Base-by-base conservation (phyloP, 1,140 invertebrate genomes). In the Drosophila bocqueti region DNA sequence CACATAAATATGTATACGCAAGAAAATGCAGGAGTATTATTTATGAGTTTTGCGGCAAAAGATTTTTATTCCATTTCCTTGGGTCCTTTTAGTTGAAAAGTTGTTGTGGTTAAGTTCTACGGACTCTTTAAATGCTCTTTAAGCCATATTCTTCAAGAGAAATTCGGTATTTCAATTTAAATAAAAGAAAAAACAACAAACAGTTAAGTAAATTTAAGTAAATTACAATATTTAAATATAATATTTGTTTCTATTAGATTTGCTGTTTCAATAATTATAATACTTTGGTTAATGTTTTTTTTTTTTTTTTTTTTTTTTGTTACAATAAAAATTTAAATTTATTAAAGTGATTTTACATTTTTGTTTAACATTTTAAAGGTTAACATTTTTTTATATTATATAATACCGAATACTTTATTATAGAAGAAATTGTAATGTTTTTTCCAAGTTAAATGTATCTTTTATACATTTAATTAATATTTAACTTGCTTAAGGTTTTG, bases 21-120 rank as follows among this genome's bases (percentile, higher is more conserved):
- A 61, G 45, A 71, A 79, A 78, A 61, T 67, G 69, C 50, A 59
- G 67, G 59, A 64, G 60, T 71, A 86, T 86, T 83, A 83, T 83
- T 73, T 83, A 76, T 87, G 74, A 76, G 79, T 63, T 82, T 77
- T 78, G 65, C 31, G 69, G 43, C 40, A 42, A 47, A 57, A 45
- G 49, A 77, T 52, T 57, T 64, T 65, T 62, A 42, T 77, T 61
- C 49, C 8, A 18, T 45, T 63, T 47, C 10, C 16, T 54, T 46
- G 50, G 24, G 34, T 63, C 36, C 16, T 49, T 52, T 40, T 2
- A 63, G 42, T 46, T 11, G n/a, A 11, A 66, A 46, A 66, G 31
- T 62, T 40, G 7, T 45, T 36, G 15, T 9, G 38, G 18, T n/a
- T 42, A 7, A 15, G 38, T 62, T 62, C 34, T 45, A 36, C n/a